Base-by-base conservation (phyloP, 2,113 vertebrate genomes). In the Oncorhynchus gorbuscha region DNA sequence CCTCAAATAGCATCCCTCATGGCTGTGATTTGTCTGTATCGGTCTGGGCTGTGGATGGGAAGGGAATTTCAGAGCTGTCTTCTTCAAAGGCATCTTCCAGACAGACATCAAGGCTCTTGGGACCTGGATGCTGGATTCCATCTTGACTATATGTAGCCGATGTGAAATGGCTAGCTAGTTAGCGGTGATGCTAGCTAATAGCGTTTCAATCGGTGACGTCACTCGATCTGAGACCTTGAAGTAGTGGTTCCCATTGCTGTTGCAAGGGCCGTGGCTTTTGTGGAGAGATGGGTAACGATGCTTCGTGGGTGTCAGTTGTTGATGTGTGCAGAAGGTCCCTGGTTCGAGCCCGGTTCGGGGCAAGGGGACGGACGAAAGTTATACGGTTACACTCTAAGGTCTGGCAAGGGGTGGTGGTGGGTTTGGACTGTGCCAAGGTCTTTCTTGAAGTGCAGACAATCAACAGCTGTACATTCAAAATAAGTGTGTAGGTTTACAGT, bases 1-100 rank as follows among this genome's bases (percentile, higher is more conserved):
- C 79, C 71, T 72, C 39, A 12, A 48, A 51, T 66, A 39, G 85
- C 81, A 11, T 83, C 75, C 12, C 77, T 79, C 73, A 18, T 66
- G 35, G 62, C 75, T 4, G 0, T 9, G 74, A 70, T 51, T 0
- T 75, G 22, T 78, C 72, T 13, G 74, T 84, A 85, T 89, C 85
- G 26, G 24, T 73, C 78, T 58, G 74, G 79, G 76, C 81, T 45
- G 87, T 83, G 83, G 81, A 74, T 83, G 64, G 39, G 39, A 45
- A 45, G 51, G 75, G 77, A 20, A 84, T 81, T 85, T 84, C 81
- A 76, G 58, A 78, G 76, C 84, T 80, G 59, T 62, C 59, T 22
- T 62, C 20, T 22, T 55, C 51, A 55, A 55, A 55, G 51, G 4
- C 12, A 55, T 55, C 16, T 55, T 14, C 51, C 12, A 55, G 12